Evolutionary conservation across 2,113 vertebrate genomes (phyloP).

Genomic region (Peromyscus polionotus): DNA sequence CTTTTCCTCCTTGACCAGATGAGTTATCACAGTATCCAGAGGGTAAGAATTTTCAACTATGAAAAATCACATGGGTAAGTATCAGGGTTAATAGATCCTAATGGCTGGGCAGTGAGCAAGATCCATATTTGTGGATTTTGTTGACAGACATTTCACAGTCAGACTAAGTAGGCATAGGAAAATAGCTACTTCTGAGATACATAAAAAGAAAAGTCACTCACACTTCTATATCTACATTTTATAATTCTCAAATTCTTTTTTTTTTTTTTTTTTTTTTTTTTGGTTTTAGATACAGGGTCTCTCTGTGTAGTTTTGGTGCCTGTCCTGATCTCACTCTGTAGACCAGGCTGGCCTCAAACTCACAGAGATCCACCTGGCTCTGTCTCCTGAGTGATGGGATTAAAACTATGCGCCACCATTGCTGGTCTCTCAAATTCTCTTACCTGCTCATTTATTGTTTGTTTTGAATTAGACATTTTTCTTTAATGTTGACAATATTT

Average conservation of each 20-base stretch:
- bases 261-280: background rate
- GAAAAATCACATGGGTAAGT: background rate
- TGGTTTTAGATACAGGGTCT: too few species aligned
- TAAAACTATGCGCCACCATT: too few species aligned
- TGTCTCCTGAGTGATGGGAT: too few species aligned
- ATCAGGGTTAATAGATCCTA: too few species aligned
- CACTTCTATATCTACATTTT: background rate
- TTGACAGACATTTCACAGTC: fast-evolving
- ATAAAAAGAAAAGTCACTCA: background rate
- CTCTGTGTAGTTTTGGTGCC: too few species aligned
- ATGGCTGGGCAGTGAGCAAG: background rate
- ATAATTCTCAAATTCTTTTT: background rate
- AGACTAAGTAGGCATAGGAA: fast-evolving
- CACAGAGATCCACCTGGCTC: too few species aligned
- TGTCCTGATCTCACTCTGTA: too few species aligned
- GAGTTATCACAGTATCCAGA: background rate
- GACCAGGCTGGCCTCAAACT: too few species aligned
- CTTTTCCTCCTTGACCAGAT: too few species aligned
- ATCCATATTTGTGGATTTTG: too few species aligned
- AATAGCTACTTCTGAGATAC: background rate
- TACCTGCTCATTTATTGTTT: background rate
- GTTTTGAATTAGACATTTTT: background rate
- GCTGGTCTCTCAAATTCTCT: background rate
- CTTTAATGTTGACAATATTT: background rate
- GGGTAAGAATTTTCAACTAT: background rate